Evolutionary conservation across 2,888 invertebrate species (phyloP).

Genomic region (Heliothis peltigera): DNA sequence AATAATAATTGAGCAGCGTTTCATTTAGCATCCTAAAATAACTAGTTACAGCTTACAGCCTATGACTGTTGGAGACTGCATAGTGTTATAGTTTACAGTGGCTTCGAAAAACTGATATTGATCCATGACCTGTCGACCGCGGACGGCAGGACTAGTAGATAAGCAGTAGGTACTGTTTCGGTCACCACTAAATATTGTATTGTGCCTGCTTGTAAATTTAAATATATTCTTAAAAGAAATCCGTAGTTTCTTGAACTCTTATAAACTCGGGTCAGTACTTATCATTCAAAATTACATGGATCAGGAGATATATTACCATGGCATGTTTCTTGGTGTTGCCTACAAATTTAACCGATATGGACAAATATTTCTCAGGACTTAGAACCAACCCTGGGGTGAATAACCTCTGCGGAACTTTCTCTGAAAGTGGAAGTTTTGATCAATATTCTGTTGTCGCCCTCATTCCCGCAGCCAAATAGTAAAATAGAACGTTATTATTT

Average conservation of each 20-base stretch:
- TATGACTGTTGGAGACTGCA: too few species aligned
- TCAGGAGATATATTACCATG: slow-evolving; percentile 14
- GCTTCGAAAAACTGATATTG: slow-evolving; percentile 1
- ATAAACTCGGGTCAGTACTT: slow-evolving; percentile 34
- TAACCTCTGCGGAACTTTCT: slow-evolving; percentile 60
- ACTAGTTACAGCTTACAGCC: too few species aligned
- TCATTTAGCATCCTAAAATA: too few species aligned
- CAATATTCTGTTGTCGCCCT: slow-evolving; percentile 58
- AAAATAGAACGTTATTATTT: slow-evolving; percentile 16
- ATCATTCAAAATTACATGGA: slow-evolving; percentile 37
- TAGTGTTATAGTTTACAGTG: too few species aligned
- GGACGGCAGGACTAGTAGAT: slow-evolving; percentile 10
- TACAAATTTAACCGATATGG: slow-evolving; percentile 1
- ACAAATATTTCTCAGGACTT: slow-evolving; percentile 5
- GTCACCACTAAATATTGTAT: slow-evolving; percentile 34
- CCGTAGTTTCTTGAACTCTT: slow-evolving; percentile 47
- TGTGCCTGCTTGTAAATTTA: slow-evolving; percentile 36
- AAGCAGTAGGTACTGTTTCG: slow-evolving; percentile 15
- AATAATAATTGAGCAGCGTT: too few species aligned
- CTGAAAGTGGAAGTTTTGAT: slow-evolving; percentile 54
- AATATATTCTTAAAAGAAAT: slow-evolving; percentile 44
- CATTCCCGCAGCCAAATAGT: slow-evolving; percentile 44
- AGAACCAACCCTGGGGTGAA: slow-evolving; percentile 44
- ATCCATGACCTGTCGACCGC: slow-evolving; percentile 46
- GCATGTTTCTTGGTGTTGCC: slow-evolving; percentile 10